Base-by-base conservation (phyloP, 2,797 vertebrate genomes). In the Rhabdophis nuchalis region DNA sequence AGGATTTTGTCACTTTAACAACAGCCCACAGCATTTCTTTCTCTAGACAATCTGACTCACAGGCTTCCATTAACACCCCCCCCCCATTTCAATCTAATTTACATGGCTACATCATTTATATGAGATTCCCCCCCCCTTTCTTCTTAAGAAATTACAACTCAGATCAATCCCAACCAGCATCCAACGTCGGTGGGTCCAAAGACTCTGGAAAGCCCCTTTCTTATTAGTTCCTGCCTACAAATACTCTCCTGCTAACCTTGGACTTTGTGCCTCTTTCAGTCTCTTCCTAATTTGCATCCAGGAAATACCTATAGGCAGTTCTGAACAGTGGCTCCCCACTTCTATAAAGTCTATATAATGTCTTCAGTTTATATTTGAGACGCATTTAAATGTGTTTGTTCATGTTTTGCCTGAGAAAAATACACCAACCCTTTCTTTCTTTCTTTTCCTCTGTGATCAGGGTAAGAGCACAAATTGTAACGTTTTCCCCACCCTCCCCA, bases 1-100 rank as follows among this genome's bases (percentile, higher is more conserved):
- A 88, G 92, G 25, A 85, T 91, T 90, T 87, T 93, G 46, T 85
- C 89, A 88, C 20, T 72, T 57, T 41, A 60, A 91, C 68, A 93
- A 57, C 68, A 85, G 86, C 85, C 88, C 89, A 92, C 54, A 41
- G 46, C 92, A 85, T 87, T 90, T 68, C 46, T 68, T 85, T 90
- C 56, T 86, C 56, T n/a, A 90, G 23, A 27, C 5, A 50, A 88
- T 36, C 32, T 56, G 91, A 90, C 89, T 54, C 88, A 58, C 57
- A 13, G 10, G 36, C 50, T 57, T 88, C 29, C 18, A 57, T 20
- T n/a, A n/a, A n/a, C n/a, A n/a, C 16, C 5, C 56, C 5, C 56
- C 18, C 56, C 13, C 54, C n/a, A 87, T 87, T 50, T 32, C 46
- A 56, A 46, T 82, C 10, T 46, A 82, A 46, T 41, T 11, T 77